phyloP scores from a whole-genome alignment of 2,797 vertebrate genomes.

The Periophthalmus magnuspinnatus region DNA sequence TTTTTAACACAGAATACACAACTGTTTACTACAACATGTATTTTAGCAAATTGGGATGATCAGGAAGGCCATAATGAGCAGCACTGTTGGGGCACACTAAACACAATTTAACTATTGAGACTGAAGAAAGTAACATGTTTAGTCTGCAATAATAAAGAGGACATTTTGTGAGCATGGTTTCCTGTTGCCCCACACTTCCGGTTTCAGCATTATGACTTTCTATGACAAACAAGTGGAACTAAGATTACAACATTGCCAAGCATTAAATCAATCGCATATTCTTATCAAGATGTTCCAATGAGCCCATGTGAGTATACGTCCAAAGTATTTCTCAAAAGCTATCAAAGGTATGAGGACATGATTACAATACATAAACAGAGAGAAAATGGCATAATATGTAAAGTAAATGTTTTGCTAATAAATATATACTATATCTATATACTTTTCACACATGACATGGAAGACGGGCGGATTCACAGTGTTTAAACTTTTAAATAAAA shows the following conservation, averaged over 20 bases:
- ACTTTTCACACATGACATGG: too few species aligned
- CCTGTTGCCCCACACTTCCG: neutral
- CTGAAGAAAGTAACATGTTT: too few species aligned
- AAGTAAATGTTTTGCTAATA: neutral
- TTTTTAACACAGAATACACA: slow-evolving; percentile 78
- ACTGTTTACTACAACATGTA: slow-evolving; percentile 10
- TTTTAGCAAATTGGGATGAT: neutral
- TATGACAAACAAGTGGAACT: neutral
- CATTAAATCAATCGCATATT: neutral
- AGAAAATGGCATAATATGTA: too few species aligned
- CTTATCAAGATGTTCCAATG: neutral
- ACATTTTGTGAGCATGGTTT: neutral
- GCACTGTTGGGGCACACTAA: neutral
- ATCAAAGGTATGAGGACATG: neutral
- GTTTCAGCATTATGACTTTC: neutral
- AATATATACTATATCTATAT: neutral
- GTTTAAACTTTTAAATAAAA: neutral
- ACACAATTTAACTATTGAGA: neutral
- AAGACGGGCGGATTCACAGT: neutral
- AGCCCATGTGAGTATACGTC: neutral
- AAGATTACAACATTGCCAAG: neutral
- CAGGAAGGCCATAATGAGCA: neutral
- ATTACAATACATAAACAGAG: too few species aligned
- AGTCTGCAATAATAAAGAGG: neutral
- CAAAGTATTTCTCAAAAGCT: neutral